A percentile compares a stretch with the other conserved stretches of the same genome.
These are phyloP conservation scores for Sceliomorpha sp. DNA, from an alignment of 2,888 invertebrate genomes.

Conservation along the genomic window DNA sequence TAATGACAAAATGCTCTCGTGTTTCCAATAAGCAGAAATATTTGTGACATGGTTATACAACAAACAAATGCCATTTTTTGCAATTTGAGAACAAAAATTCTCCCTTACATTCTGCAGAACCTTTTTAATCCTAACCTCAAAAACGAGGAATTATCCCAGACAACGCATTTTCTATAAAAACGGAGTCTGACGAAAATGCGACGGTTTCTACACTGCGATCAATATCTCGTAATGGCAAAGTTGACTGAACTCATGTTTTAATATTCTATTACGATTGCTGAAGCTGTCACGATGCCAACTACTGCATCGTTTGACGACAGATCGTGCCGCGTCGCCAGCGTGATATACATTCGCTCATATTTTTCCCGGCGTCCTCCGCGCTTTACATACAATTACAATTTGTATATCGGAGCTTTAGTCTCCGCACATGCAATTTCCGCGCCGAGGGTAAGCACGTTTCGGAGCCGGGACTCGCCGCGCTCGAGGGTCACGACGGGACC, in stretches of 20 bases:
- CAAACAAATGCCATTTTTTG: too few relatives aligned
- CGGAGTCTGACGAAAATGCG: too few relatives aligned
- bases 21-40: too few relatives aligned
- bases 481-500: constrained; percentile 59
- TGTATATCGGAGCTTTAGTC: constrained; percentile 45
- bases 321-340: constrained; percentile 39
- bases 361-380: constrained; percentile 54
- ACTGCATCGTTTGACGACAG: constrained; percentile 9
- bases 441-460: constrained; percentile 44
- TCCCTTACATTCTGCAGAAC: too few relatives aligned
- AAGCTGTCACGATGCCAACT: background rate
- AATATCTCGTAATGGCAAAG: constrained; percentile 1
- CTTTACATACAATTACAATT: constrained; percentile 69
- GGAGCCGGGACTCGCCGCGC: constrained; percentile 32
- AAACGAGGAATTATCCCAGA: too few relatives aligned
- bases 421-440: constrained; percentile 39
- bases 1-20: too few relatives aligned
- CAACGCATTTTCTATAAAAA: too few relatives aligned
- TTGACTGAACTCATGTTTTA: constrained; percentile 3
- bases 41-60: too few relatives aligned
- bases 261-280: background rate
- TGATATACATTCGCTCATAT: constrained; percentile 58
- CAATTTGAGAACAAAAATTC: too few relatives aligned
- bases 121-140: too few relatives aligned
- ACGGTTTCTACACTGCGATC: too few relatives aligned